Percentiles rank a stretch among this genome's conserved stretches.
Conservation (phyloP, 2,113 vertebrate species). For the Hymenochirus boettgeri region DNA sequence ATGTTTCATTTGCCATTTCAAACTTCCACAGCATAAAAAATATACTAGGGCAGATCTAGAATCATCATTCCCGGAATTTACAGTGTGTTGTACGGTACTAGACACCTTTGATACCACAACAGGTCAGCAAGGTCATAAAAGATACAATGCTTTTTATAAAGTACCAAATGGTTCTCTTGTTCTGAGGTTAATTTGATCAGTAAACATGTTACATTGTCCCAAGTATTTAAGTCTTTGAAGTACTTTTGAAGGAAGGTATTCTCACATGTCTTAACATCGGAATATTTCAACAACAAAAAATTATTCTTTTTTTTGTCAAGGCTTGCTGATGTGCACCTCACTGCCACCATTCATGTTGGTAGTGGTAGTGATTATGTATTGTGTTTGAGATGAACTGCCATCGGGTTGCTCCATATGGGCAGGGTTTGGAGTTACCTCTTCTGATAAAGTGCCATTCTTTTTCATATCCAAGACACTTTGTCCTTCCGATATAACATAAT, state of each 20-base stretch:
- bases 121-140: not conserved
- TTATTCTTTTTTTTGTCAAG: conserved; percentile 53
- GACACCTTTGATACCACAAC: not conserved
- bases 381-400: conserved; percentile 67
- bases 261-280: too few relatives aligned
- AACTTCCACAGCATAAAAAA: not conserved
- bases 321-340: conserved; percentile 86
- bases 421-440: conserved; percentile 57
- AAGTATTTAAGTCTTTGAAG: not conserved
- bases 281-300: not conserved
- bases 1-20: conserved; percentile 1
- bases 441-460: conserved; percentile 58
- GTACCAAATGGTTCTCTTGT: not conserved
- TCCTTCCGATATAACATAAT: conserved; percentile 94
- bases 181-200: too few relatives aligned
- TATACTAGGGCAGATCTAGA: not conserved
- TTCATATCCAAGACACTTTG: conserved; percentile 86
- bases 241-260: too few relatives aligned
- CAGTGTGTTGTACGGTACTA: not conserved
- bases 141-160: not conserved
- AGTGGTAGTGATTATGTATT: conserved; percentile 93
- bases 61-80: not conserved
- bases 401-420: conserved; percentile 74
- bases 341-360: conserved; percentile 73
- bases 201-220: not conserved